A percentile compares a stretch with the other conserved stretches of the same genome.
These are phyloP conservation scores for Aphaenogaster rudis DNA, from an alignment of 1,140 invertebrate genomes.

Conservation along the genomic window DNA sequence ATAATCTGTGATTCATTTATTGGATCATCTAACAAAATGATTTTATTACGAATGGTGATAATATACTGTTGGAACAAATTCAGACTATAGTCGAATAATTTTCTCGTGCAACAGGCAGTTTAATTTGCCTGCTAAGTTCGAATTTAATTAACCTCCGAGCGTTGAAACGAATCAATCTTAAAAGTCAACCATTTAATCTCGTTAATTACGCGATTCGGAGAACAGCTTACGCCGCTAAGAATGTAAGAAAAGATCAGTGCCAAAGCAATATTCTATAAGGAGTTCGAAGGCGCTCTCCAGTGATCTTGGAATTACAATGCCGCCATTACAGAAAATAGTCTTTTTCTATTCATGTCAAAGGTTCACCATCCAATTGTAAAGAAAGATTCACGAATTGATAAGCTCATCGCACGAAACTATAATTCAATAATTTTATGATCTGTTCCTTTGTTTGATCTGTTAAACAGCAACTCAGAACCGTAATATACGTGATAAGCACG, in stretches of 20 bases:
- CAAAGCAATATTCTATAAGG: background rate
- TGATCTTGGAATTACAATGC: background rate
- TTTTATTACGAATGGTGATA: background rate
- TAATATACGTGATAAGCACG: background rate
- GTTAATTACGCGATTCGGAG: constrained; percentile 2
- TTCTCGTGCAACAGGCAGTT: background rate
- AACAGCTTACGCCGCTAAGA: background rate
- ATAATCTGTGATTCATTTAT: background rate
- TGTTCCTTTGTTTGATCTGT: background rate
- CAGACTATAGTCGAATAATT: background rate
- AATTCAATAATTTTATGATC: too few relatives aligned
- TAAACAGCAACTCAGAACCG: background rate
- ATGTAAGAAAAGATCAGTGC: background rate
- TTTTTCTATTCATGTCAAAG: too few relatives aligned
- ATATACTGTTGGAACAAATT: background rate
- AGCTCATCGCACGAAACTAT: too few relatives aligned
- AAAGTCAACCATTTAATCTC: constrained; percentile 24
- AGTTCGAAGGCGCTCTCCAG: too few relatives aligned
- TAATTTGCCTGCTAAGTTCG: background rate
- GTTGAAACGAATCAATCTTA: background rate
- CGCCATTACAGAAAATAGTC: too few relatives aligned
- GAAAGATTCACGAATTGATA: too few relatives aligned
- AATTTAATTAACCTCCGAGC: constrained; percentile 6
- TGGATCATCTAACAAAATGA: background rate
- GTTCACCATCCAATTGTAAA: too few relatives aligned